These are phyloP conservation scores for Lophochroa leadbeateri DNA, from an alignment of 2,113 vertebrate genomes.

Conservation along the genomic window DNA sequence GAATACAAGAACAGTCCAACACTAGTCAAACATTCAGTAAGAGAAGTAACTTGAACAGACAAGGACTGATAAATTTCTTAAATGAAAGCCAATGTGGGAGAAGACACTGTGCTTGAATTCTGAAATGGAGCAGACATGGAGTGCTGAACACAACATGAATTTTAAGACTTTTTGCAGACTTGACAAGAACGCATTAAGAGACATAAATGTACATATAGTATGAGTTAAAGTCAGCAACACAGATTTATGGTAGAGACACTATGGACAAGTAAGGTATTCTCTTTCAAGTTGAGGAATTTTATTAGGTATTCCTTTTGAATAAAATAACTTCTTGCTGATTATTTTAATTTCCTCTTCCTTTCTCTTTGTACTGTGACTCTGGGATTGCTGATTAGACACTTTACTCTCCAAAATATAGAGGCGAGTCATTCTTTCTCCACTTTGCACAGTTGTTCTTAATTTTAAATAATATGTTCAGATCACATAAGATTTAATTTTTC, in stretches of 20 bases:
- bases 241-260: not conserved
- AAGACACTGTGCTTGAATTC: not conserved
- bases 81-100: not conserved
- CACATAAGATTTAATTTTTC: not conserved
- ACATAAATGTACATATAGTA: not conserved
- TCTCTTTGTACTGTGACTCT: not conserved
- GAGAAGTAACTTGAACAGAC: not conserved
- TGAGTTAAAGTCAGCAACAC: not conserved
- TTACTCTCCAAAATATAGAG: not conserved
- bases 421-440: not conserved
- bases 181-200: not conserved
- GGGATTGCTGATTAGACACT: not conserved
- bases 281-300: not conserved
- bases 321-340: not conserved
- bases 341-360: not conserved
- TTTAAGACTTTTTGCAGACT: not conserved
- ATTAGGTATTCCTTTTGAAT: not conserved
- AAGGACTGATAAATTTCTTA: not conserved
- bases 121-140: not conserved
- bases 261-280: not conserved
- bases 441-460: not conserved
- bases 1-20: not conserved
- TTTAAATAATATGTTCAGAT: not conserved
- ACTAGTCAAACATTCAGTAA: not conserved
- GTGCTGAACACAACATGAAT: not conserved